Evolutionary conservation across 2,888 invertebrate species (phyloP).

Genomic region (Dynastes tityus): DNA sequence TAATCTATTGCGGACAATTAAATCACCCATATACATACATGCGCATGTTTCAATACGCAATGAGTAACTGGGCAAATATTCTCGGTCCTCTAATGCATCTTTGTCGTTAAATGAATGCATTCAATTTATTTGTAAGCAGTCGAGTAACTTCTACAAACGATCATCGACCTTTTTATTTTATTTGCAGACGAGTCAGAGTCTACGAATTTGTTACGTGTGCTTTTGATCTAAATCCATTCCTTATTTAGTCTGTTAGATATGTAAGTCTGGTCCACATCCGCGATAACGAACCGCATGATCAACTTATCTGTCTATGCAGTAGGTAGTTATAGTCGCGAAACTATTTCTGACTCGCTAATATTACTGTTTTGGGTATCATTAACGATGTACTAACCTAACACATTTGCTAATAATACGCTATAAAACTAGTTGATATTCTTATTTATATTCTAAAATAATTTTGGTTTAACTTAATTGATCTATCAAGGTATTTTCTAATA

Average conservation of each 20-base stretch:
- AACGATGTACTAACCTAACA: background rate
- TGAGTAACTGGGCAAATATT: constrained; percentile 4
- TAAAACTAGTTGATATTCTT: background rate
- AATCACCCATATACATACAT: no score
- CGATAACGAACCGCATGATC: constrained; percentile 19
- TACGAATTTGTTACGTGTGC: constrained; percentile 28
- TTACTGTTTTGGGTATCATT: background rate
- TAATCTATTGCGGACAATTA: no score
- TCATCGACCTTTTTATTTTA: constrained; percentile 33
- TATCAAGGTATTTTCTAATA: background rate
- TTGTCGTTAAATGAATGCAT: constrained; percentile 30
- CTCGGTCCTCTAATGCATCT: background rate
- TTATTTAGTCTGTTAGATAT: constrained; percentile 42
- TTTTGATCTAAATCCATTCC: constrained; percentile 27
- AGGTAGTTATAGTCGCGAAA: background rate
- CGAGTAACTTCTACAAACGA: constrained; percentile 3
- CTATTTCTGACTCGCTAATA: background rate
- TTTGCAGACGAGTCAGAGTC: constrained; percentile 11
- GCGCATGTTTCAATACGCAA: no score
- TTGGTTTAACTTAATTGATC: background rate
- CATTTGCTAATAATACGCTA: background rate
- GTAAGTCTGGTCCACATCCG: constrained; percentile 43
- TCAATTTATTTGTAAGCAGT: constrained; percentile 12
- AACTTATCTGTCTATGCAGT: constrained; percentile 1
- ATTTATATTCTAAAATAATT: background rate